These are phyloP conservation scores for Paratilapia polleni DNA, from an alignment of 2,113 vertebrate species.

Conservation along the genomic window DNA sequence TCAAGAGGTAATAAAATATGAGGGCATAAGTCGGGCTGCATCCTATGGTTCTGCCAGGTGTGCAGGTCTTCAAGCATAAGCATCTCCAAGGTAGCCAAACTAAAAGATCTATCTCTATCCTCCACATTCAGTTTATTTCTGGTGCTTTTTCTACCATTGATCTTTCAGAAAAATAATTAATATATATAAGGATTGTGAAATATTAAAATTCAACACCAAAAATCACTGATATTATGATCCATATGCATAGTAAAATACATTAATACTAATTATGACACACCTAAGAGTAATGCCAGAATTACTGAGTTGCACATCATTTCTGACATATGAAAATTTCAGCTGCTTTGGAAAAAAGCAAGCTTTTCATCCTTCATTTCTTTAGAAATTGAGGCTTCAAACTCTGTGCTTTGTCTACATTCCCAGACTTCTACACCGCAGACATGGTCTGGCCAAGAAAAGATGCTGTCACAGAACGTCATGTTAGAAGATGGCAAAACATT, in stretches of 20 bases:
- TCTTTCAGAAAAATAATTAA: not conserved
- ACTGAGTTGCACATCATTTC: not conserved
- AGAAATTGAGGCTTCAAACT: constrained; percentile 13
- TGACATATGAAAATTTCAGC: not conserved
- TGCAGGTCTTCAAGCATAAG: constrained; percentile 46
- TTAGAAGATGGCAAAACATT: constrained; percentile 44
- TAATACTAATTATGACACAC: not conserved
- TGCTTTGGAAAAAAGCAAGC: not conserved
- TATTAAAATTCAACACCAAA: not conserved
- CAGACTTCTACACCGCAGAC: constrained; percentile 11
- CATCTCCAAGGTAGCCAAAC: constrained; percentile 28
- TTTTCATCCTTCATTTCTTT: not conserved
- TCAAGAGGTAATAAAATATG: constrained; percentile 74
- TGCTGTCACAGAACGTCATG: constrained; percentile 47
- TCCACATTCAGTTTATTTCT: not conserved
- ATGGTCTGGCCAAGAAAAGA: constrained; percentile 34
- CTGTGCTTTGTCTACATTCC: constrained; percentile 22
- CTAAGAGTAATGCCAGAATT: not conserved
- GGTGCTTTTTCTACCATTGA: not conserved
- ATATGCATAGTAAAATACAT: not conserved
- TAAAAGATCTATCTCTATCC: constrained; percentile 10
- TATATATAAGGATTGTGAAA: constrained; percentile 8
- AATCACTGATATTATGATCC: not conserved
- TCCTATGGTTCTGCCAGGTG: constrained; percentile 54
- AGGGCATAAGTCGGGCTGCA: constrained; percentile 64